A percentile compares a stretch with the other conserved stretches of the same genome.
Conservation (phyloP, 2,797 vertebrate genomes). For the Gouania willdenowi region DNA sequence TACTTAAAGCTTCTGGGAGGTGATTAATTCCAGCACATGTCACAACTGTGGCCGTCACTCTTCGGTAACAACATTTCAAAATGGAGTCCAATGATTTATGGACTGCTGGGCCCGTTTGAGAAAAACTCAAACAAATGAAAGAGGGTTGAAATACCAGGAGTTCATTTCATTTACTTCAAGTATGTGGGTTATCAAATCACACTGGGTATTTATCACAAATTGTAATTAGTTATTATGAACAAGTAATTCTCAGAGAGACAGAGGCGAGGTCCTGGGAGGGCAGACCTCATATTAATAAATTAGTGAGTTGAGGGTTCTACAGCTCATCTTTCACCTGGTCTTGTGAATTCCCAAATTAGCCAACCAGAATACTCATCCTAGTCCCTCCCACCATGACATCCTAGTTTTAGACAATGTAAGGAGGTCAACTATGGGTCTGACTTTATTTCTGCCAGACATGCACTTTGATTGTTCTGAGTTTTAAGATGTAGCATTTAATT, state of each 20-base stretch:
- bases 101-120: slow-evolving; percentile 51
- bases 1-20: slow-evolving; percentile 17
- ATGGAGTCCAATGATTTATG: too few species aligned
- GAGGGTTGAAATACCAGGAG: slow-evolving; percentile 21
- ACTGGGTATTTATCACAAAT: not conserved
- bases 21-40: slow-evolving; percentile 36
- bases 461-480: slow-evolving; percentile 5
- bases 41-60: slow-evolving; percentile 20
- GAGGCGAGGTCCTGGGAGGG: slow-evolving; percentile 13
- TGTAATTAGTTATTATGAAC: slow-evolving; percentile 22
- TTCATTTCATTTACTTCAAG: slow-evolving; percentile 3
- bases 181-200: not conserved
- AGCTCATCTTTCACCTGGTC: slow-evolving; percentile 16
- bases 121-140: slow-evolving; percentile 17
- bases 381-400: slow-evolving; percentile 23
- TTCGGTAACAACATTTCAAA: slow-evolving; percentile 56
- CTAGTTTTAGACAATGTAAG: slow-evolving; percentile 12
- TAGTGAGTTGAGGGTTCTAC: not conserved
- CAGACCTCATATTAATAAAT: slow-evolving; percentile 13
- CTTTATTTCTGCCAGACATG: slow-evolving; percentile 6
- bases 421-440: not conserved
- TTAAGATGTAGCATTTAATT: slow-evolving; percentile 24
- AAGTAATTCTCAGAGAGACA: slow-evolving; percentile 11
- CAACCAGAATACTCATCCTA: slow-evolving; percentile 11
- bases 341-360: slow-evolving; percentile 19